Evolutionary conservation across 1,140 invertebrate species (phyloP), one percentile per base, ranked within the genome.

Genomic region (Helicoverpa zea): DNA sequence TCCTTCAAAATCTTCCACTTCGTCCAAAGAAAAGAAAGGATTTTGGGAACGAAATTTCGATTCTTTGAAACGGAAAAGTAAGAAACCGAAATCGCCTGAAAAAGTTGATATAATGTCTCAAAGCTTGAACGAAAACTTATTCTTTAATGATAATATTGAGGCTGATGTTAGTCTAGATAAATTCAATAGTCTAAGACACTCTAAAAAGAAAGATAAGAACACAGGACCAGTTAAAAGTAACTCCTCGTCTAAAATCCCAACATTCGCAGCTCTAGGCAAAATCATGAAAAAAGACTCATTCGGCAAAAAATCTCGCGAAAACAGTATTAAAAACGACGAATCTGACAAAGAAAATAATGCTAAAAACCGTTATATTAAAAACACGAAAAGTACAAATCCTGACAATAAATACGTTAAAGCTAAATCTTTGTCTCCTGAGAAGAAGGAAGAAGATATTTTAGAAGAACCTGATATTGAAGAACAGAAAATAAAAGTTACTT

Each of bases 81-180:
- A 95, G 74, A 94, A 94, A 75, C 86, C 81, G 47, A 95, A 94
- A 83, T 81, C 85, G 0, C 84, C 86, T 1, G 92, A 92, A 75
- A 94, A 94, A 83, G 86, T 95, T 23, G 96, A 96, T 82, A 85
- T 96, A 0, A 96, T 96, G 96, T 96, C 96, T 2, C 96, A 96
- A 77, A 96, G 96, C 87, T 90, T 96, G 7, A 96, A 96, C 83
- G 96, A 96, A 82, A 96, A 96, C 84, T 95, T 96, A 84, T 96
- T 96, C 83, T 96, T 95, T 66, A 95, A 91, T 72, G 92, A 95
- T 9, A 95, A 92, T 72, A 95, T 95, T 47, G 95, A 95, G 88
- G 88, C 90, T 18, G 93, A 93, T 43, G 83, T 83, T 13, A 87
- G 88, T 29, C 87, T 95, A 12, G 94, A 95, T 52, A 94, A 90